phyloP scores from a whole-genome alignment of 1,140 invertebrate genomes.

The Papilio polyxenes region DNA sequence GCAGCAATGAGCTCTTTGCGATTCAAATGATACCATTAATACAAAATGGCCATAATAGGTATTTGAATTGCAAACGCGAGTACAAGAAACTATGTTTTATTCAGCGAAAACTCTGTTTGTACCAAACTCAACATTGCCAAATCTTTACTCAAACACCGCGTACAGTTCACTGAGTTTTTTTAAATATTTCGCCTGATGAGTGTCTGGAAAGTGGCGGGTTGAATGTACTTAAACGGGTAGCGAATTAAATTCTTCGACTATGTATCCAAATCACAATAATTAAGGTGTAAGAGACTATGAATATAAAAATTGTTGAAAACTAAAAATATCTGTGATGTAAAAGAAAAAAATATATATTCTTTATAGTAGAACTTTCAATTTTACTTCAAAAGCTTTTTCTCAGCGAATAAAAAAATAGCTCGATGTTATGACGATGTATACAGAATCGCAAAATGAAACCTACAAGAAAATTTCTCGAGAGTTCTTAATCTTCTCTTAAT shows the following conservation, averaged over 20 bases:
- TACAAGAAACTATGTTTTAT: slow-evolving; percentile 30
- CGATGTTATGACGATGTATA: slow-evolving; percentile 9
- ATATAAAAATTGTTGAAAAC: neutral
- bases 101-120: slow-evolving; percentile 3
- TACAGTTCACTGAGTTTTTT: neutral
- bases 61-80: slow-evolving; percentile 33
- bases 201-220: too few species aligned
- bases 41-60: slow-evolving; percentile 22
- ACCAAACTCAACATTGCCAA: neutral
- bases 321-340: neutral
- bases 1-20: slow-evolving; percentile 36
- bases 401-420: slow-evolving; percentile 8
- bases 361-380: slow-evolving; percentile 4
- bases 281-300: too few species aligned
- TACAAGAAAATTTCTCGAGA: neutral
- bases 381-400: slow-evolving; percentile 14
- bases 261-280: too few species aligned
- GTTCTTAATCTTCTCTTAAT: neutral
- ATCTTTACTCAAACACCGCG: neutral
- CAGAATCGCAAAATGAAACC: neutral
- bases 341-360: neutral
- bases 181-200: too few species aligned
- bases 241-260: too few species aligned
- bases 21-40: slow-evolving; percentile 34
- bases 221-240: too few species aligned